Conservation (phyloP, 1,140 invertebrate species). For the Drosophila navojoa region DNA sequence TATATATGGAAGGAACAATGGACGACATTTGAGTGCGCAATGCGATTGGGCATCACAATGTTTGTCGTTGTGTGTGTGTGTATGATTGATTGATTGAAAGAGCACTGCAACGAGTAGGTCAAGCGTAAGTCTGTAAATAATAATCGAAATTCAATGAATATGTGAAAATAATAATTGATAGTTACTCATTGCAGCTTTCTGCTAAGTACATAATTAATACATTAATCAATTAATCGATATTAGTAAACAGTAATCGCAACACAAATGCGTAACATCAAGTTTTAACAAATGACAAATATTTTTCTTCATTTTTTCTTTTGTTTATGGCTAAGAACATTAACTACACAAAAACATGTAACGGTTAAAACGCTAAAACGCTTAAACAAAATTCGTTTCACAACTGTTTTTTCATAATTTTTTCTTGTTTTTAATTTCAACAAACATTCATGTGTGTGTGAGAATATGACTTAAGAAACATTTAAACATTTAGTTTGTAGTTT, state of each 20-base stretch:
- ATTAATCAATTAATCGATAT: slow-evolving; percentile 37
- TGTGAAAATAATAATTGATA: background rate
- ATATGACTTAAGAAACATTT: slow-evolving; percentile 4
- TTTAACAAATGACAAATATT: slow-evolving; percentile 54
- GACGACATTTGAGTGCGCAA: slow-evolving; percentile 60
- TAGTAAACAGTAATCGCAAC: slow-evolving; percentile 42
- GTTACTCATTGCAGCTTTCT: slow-evolving; percentile 1
- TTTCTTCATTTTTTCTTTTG: slow-evolving; percentile 14
- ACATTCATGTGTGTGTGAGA: slow-evolving; percentile 16
- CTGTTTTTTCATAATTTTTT: background rate
- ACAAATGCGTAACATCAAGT: slow-evolving; percentile 66
- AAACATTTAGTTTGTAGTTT: background rate
- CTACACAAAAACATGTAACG: slow-evolving; percentile 68
- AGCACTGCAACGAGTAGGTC: background rate
- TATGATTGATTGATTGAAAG: slow-evolving; percentile 16
- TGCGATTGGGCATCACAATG: slow-evolving; percentile 48
- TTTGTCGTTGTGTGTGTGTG: slow-evolving; percentile 48
- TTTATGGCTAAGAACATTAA: slow-evolving; percentile 58
- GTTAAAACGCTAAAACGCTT: slow-evolving; percentile 54
- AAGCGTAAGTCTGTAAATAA: slow-evolving; percentile 5
- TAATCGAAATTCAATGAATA: background rate
- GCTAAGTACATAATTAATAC: slow-evolving; percentile 18
- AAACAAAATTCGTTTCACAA: slow-evolving; percentile 60
- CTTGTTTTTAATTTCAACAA: background rate
- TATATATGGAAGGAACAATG: slow-evolving; percentile 78